Evolutionary conservation across 2,888 invertebrate genomes (phyloP), one percentile per base, ranked within the genome.

Genomic region (Lithosia quadra): DNA sequence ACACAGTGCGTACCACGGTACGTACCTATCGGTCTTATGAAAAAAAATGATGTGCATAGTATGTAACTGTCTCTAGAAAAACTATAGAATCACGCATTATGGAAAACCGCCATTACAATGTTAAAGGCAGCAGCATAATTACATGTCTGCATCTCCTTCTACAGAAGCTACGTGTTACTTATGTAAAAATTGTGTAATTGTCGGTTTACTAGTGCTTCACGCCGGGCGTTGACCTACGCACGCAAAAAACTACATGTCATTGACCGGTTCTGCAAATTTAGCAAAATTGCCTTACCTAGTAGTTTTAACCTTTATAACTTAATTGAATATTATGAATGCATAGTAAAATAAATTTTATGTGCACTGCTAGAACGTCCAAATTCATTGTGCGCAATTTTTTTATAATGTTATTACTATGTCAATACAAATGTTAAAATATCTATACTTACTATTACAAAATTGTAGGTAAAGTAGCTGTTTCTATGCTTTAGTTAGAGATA

Each of bases 101-200:
- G 18, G n/a, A n/a, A 9, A 49, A 1, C 18, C 49, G 8, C 9
- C 49, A 9, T n/a, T n/a, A n/a, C 49, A 49, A 49, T 9, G 1
- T 49, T n/a, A 49, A 9, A 49, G 18, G 49, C n/a, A n/a, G 49
- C n/a, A n/a, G 18, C 18, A 18, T 49, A 49, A 49, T 49, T 49
- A 49, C 9, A n/a, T 43, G n/a, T 49, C 18, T 49, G 49, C 49
- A n/a, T 49, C 49, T 49, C 18, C n/a, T 49, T 49, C 49, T 1
- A n/a, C n/a, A 18, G n/a, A 49, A 5, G 8, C 49, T 49, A 49
- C 49, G n/a, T n/a, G n/a, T 49, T 49, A 49, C 49, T 18, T n/a
- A 49, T 49, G 49, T 49, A 49, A 49, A 49, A n/a, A 49, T 49
- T 49, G 49, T 49, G n/a, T 49, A 49, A 49, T 43, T 49, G 49